Conservation (phyloP, 2,888 invertebrate genomes). For the Antheraea yamamai region DNA sequence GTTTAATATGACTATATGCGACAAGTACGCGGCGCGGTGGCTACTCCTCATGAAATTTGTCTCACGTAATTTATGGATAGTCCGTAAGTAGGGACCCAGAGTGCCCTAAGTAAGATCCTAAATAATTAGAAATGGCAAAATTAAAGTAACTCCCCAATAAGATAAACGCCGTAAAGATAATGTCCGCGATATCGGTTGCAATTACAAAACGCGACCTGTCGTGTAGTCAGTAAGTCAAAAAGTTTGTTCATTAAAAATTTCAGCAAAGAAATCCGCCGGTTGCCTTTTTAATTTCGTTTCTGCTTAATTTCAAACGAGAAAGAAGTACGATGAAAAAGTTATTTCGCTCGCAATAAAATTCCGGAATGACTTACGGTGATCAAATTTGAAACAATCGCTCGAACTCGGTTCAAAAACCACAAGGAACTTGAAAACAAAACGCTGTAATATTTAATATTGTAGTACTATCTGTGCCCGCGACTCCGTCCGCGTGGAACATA, state of each 20-base stretch:
- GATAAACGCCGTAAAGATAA: not conserved
- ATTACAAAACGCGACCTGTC: constrained; percentile 25
- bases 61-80: too few relatives aligned
- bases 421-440: not conserved
- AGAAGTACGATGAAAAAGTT: constrained; percentile 17
- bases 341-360: constrained; percentile 13
- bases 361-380: not conserved
- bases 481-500: too few relatives aligned
- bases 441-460: too few relatives aligned
- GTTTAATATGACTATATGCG: too few relatives aligned
- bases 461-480: too few relatives aligned
- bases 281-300: constrained; percentile 48
- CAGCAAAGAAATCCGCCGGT: constrained; percentile 29
- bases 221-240: constrained; percentile 29
- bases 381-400: not conserved
- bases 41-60: too few relatives aligned
- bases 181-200: constrained; percentile 16
- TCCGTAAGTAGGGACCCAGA: too few relatives aligned
- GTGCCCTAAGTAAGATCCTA: too few relatives aligned
- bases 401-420: not conserved
- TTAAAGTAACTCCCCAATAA: not conserved
- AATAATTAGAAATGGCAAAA: not conserved
- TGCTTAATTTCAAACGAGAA: constrained; percentile 39
- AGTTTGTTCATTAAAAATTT: constrained; percentile 35
- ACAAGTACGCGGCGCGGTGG: too few relatives aligned